These are phyloP conservation scores for Diarsia rubi DNA, from an alignment of 2,888 invertebrate genomes.

Conservation along the genomic window DNA sequence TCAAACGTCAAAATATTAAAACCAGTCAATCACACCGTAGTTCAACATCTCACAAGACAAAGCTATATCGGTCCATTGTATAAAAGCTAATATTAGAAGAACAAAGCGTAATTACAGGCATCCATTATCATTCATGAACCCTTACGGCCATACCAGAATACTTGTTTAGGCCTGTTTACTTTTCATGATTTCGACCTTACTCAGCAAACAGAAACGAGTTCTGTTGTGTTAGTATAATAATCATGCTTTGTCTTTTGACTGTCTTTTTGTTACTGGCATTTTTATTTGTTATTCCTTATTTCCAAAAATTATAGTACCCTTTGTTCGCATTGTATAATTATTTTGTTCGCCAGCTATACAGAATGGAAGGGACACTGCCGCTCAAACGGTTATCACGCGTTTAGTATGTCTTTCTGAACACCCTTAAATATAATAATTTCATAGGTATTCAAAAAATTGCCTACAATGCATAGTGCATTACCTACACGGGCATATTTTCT, in stretches of 20 bases:
- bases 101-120: conserved; percentile 83
- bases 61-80: conserved; percentile 24
- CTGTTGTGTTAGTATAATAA: conserved; percentile 24
- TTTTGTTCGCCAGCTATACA: background rate
- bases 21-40: background rate
- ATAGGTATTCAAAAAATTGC: too few relatives aligned
- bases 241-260: conserved; percentile 25
- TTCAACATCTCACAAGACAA: background rate
- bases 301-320: background rate
- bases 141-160: conserved; percentile 65
- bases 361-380: too few relatives aligned
- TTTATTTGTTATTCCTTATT: background rate
- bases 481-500: too few relatives aligned
- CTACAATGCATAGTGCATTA: too few relatives aligned
- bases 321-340: background rate
- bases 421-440: too few relatives aligned
- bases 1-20: background rate
- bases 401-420: too few relatives aligned
- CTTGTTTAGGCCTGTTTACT: conserved; percentile 61
- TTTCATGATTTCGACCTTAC: conserved; percentile 56
- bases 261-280: background rate
- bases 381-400: too few relatives aligned
- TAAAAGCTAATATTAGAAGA: conserved; percentile 81
- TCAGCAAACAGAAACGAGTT: conserved; percentile 45
- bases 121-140: conserved; percentile 82